Evolutionary conservation across 2,888 invertebrate species (phyloP).

Genomic region (Amaurobius ferox): DNA sequence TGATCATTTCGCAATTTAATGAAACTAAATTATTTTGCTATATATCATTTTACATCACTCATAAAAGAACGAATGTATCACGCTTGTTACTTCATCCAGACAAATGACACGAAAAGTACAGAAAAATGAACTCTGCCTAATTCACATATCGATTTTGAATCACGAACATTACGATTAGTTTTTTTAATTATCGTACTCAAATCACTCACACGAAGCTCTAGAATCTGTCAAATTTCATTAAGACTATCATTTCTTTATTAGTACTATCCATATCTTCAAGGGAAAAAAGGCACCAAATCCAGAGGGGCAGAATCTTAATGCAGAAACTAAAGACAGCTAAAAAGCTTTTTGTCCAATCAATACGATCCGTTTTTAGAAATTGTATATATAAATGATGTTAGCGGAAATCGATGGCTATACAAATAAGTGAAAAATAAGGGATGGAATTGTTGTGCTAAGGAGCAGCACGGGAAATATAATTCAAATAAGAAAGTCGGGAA

Average conservation of each 20-base stretch:
- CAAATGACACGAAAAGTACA: too few species aligned
- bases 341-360: slow-evolving; percentile 15
- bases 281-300: neutral
- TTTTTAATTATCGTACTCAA: neutral
- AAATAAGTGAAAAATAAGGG: slow-evolving; percentile 49
- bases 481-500: neutral
- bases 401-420: slow-evolving; percentile 58
- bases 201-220: neutral
- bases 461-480: neutral
- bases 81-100: too few species aligned
- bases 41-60: too few species aligned
- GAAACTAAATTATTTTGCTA: too few species aligned
- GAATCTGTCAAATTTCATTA: neutral
- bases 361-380: slow-evolving; percentile 21
- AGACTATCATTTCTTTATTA: neutral
- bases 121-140: too few species aligned
- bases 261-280: neutral
- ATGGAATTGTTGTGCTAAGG: slow-evolving; percentile 27
- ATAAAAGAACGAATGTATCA: too few species aligned
- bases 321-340: neutral
- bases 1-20: too few species aligned
- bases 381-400: slow-evolving; percentile 57
- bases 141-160: too few species aligned
- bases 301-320: neutral
- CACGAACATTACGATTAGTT: neutral